Conservation (phyloP, 2,797 vertebrate genomes). For the Enteromius thamalakanensis region DNA sequence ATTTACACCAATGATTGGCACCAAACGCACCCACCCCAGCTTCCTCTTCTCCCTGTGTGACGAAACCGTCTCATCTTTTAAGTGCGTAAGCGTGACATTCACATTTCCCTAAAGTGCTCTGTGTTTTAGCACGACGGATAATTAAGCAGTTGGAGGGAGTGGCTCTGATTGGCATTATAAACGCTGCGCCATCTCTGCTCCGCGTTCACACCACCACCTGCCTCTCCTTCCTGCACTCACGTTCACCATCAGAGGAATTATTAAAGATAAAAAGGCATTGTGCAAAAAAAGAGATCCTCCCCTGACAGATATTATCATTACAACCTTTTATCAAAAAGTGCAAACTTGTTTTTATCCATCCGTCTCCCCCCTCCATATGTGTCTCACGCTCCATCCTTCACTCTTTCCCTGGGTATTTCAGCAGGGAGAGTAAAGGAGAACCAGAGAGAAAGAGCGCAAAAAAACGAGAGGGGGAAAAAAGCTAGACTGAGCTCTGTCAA, state of each 20-base stretch:
- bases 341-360: slow-evolving; percentile 74
- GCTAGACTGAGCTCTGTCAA: slow-evolving; percentile 87
- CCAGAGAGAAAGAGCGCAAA: slow-evolving; percentile 37
- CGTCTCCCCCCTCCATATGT: slow-evolving; percentile 48
- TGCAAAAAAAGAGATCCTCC: slow-evolving; percentile 76
- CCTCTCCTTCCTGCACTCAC: slow-evolving; percentile 80
- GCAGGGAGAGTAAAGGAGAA: slow-evolving; percentile 58
- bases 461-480: slow-evolving; percentile 60
- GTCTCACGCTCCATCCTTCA: slow-evolving; percentile 59
- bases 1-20: slow-evolving; percentile 49
- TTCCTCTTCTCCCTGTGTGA: slow-evolving; percentile 43
- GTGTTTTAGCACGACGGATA: slow-evolving; percentile 88
- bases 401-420: slow-evolving; percentile 81
- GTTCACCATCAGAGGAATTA: slow-evolving; percentile 93
- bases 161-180: slow-evolving; percentile 95
- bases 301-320: slow-evolving; percentile 89
- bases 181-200: slow-evolving; percentile 85
- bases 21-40: slow-evolving; percentile 21
- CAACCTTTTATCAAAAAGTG: slow-evolving; percentile 91
- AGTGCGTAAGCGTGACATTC: slow-evolving; percentile 89
- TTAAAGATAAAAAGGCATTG: slow-evolving; percentile 93
- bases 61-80: slow-evolving; percentile 75
- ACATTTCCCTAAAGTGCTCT: slow-evolving; percentile 88
- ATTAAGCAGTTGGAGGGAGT: slow-evolving; percentile 90
- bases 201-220: slow-evolving; percentile 77